phyloP scores from a whole-genome alignment of 37 sponge, comb jelly and placozoan species.

The Crambe crambe region DNA sequence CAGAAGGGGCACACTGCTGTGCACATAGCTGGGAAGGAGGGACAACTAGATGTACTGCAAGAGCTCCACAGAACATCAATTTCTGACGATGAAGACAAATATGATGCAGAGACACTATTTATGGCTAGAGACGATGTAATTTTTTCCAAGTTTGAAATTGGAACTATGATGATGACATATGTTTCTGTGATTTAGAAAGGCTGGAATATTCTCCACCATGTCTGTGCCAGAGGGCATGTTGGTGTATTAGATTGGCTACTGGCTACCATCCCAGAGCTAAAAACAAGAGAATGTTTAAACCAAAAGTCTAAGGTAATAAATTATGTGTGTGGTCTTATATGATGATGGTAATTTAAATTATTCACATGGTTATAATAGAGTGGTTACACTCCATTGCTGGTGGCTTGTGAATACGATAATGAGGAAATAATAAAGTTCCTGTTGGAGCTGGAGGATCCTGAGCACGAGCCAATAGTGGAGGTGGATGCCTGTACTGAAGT shows the following conservation, averaged over 20 bases:
- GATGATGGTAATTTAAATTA: too few species aligned
- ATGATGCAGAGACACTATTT: too few species aligned
- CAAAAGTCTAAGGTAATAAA: constrained; percentile 22
- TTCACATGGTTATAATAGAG: too few species aligned
- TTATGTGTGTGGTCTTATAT: too few species aligned
- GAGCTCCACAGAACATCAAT: too few species aligned
- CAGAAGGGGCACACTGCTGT: constrained; percentile 22
- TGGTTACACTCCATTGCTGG: constrained; percentile 48
- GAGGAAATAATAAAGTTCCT: constrained; percentile 11
- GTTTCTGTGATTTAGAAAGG: constrained; percentile 7
- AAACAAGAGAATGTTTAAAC: neutral
- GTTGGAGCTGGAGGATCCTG: neutral
- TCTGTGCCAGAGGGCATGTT: constrained; percentile 7
- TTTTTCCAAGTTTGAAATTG: neutral
- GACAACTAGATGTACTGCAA: constrained; percentile 20
- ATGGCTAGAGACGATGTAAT: neutral
- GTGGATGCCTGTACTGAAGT: neutral
- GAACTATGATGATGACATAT: too few species aligned
- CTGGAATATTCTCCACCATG: constrained; percentile 38
- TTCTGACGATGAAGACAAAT: too few species aligned
- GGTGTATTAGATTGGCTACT: constrained; percentile 24
- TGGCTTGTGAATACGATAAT: constrained; percentile 50
- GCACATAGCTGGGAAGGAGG: constrained; percentile 13
- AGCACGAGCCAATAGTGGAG: neutral
- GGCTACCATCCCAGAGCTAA: neutral